Evolutionary conservation across 2,888 invertebrate species (phyloP).

Genomic region (Imbricaverruca yamaguchii): DNA sequence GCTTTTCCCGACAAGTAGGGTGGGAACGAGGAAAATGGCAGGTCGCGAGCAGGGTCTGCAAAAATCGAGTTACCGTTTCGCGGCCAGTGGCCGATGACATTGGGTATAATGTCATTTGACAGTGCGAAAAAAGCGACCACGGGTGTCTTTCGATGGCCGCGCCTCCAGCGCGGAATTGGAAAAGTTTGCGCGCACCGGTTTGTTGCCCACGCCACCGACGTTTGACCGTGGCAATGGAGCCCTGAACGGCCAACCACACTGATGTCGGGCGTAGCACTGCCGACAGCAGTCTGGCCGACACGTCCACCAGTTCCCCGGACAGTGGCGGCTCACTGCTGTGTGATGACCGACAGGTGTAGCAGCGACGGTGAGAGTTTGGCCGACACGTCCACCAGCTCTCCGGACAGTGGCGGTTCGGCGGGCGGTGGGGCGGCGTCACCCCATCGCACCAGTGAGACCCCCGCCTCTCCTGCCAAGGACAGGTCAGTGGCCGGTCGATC

Average conservation of each 20-base stretch:
- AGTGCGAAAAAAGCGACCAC: not conserved
- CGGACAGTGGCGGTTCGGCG: conserved; percentile 53
- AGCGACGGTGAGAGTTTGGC: no score
- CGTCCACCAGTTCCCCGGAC: conserved; percentile 86
- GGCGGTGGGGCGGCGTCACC: conserved; percentile 28
- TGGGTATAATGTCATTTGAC: not conserved
- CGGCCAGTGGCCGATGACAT: not conserved
- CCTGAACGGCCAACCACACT: no score
- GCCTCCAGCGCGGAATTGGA: not conserved
- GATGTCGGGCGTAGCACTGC: conserved; percentile 38
- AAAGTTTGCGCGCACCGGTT: not conserved
- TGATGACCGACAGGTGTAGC: no score
- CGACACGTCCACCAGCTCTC: conserved; percentile 38
- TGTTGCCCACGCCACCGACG: not conserved
- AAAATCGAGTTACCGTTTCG: not conserved
- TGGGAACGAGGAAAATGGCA: conserved; percentile 5
- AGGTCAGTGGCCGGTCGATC: conserved; percentile 43
- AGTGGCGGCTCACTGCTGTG: no score
- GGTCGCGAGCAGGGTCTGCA: not conserved
- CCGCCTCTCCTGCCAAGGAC: conserved; percentile 40
- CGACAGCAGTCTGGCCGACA: conserved; percentile 89
- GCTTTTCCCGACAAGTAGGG: not conserved
- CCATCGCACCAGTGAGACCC: conserved; percentile 48
- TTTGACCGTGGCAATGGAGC: no score
- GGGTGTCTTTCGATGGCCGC: not conserved